These are phyloP conservation scores for Eledone cirrhosa DNA, from an alignment of 2,888 invertebrate genomes.

Conservation along the genomic window DNA sequence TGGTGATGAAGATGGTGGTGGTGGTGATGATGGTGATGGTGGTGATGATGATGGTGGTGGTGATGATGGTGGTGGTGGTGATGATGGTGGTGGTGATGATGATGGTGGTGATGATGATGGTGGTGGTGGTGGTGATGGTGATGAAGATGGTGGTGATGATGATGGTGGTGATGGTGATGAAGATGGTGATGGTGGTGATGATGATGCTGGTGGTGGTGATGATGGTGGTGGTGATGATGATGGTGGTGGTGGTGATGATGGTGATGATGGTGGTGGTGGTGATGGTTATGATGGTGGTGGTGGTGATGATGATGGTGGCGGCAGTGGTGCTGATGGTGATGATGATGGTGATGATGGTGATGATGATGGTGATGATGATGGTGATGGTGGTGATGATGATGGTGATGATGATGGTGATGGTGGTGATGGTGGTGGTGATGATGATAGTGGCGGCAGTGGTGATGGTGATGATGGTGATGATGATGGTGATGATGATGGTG, in stretches of 20 bases:
- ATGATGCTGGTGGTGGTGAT: no score
- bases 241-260: no score
- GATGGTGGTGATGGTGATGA: no score
- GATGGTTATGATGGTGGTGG: no score
- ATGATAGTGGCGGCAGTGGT: neutral
- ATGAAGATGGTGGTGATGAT: no score
- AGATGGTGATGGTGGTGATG: neutral
- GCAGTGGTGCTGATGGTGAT: no score
- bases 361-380: no score
- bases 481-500: neutral
- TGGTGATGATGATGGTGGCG: no score
- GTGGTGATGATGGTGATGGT: neutral
- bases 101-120: neutral
- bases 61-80: neutral
- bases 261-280: no score
- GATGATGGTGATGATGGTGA: no score
- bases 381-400: neutral
- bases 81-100: no score
- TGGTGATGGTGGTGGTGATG: neutral
- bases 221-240: no score
- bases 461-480: constrained; percentile 5
- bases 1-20: neutral
- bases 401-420: neutral
- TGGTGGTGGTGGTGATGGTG: neutral
- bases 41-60: neutral